A percentile compares a stretch with the other conserved stretches of the same genome.
phyloP scores from a whole-genome alignment of 2,113 vertebrate genomes.

The Orientallactaga bullata region DNA sequence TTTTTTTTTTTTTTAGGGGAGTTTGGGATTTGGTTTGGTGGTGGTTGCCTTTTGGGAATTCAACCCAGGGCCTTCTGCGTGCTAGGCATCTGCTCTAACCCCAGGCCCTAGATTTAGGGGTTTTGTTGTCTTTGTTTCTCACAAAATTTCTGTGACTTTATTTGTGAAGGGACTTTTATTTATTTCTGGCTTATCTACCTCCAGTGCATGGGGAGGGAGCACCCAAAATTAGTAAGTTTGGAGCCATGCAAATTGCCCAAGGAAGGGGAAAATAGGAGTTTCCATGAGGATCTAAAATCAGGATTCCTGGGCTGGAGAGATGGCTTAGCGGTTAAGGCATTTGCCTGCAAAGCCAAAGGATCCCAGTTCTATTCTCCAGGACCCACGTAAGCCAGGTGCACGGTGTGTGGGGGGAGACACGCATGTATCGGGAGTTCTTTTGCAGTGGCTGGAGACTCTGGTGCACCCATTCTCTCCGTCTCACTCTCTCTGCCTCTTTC shows the following conservation, averaged over 20 bases:
- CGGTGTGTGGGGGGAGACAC: no score
- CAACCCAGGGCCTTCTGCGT: neutral
- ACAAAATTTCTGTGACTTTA: neutral
- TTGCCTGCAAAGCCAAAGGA: no score
- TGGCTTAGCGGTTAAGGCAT: no score
- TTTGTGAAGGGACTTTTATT: constrained; percentile 28
- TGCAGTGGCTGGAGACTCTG: no score
- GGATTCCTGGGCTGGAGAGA: no score
- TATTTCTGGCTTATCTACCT: neutral
- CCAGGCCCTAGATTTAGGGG: neutral
- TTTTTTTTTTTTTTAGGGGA: neutral
- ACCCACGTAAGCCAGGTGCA: no score
- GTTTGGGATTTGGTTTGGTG: neutral
- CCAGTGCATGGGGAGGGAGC: neutral
- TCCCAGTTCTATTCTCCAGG: no score
- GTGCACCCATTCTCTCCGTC: no score
- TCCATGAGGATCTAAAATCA: constrained; percentile 46
- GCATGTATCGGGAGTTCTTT: no score
- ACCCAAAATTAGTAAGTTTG: neutral
- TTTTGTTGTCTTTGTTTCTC: neutral
- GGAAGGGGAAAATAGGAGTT: constrained; percentile 40
- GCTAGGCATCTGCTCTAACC: neutral
- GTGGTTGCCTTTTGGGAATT: neutral
- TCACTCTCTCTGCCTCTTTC: no score
- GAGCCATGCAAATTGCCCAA: neutral